Conservation (phyloP, 2,113 vertebrate genomes). For the Peucedramus taeniatus region DNA sequence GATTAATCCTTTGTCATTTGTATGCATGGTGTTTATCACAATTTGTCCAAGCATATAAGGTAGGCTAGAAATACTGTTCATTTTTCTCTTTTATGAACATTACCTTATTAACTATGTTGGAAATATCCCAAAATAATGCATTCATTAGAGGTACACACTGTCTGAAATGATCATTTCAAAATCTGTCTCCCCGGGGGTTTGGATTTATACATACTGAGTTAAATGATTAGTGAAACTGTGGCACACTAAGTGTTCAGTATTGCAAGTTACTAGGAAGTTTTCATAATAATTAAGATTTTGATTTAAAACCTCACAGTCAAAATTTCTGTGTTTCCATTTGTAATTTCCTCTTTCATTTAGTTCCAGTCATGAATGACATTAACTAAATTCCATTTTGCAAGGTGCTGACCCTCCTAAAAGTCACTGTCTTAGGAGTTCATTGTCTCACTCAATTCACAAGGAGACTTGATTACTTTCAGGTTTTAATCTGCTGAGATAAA, state of each 20-base stretch:
- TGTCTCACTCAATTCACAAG: not conserved
- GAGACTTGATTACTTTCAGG: not conserved
- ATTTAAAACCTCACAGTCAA: not conserved
- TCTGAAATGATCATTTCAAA: constrained; percentile 47
- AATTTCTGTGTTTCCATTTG: constrained; percentile 1
- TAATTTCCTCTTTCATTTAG: constrained; percentile 4
- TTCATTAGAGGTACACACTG: constrained; percentile 39
- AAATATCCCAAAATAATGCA: constrained; percentile 56
- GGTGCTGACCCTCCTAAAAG: not conserved
- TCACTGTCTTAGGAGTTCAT: not conserved
- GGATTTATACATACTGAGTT: constrained; percentile 42
- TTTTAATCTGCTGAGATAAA: not conserved
- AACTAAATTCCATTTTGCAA: not conserved
- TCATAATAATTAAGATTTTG: constrained; percentile 2
- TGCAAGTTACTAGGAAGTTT: constrained; percentile 1
- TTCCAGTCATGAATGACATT: not conserved
- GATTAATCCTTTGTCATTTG: not conserved
- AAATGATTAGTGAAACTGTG: constrained; percentile 36
- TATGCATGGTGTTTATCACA: not conserved
- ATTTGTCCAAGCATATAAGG: constrained; percentile 6
- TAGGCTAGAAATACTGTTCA: constrained; percentile 8
- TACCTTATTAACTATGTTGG: constrained; percentile 55
- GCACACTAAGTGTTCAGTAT: not conserved
- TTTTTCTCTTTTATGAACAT: constrained; percentile 44
- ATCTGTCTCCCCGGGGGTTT: not conserved